phyloP scores from a whole-genome alignment of 2,888 invertebrate genomes.

The Agonopterix heracliana region DNA sequence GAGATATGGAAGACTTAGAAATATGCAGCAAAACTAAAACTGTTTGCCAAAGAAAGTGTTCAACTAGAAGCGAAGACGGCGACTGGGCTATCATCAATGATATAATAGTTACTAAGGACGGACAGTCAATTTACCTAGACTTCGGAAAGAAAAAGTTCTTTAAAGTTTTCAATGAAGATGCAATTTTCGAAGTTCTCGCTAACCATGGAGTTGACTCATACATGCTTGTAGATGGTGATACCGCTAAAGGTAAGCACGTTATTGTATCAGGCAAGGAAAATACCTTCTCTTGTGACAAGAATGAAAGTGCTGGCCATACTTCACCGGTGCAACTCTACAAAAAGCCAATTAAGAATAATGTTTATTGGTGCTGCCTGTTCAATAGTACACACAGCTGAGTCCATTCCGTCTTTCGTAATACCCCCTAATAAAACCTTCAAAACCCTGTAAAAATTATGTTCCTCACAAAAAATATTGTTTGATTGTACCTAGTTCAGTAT shows the following conservation, averaged over 20 bases:
- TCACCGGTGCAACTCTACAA: too few relatives aligned
- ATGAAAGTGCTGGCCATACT: too few relatives aligned
- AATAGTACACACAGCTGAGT: too few relatives aligned
- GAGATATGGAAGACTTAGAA: constrained; percentile 63
- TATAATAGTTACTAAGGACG: constrained; percentile 19
- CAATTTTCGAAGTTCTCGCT: constrained; percentile 64
- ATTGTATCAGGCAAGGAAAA: too few relatives aligned
- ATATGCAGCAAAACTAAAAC: constrained; percentile 30
- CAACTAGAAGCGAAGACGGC: constrained; percentile 30
- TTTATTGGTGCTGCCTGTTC: too few relatives aligned
- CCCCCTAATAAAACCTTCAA: too few relatives aligned
- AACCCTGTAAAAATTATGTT: too few relatives aligned
- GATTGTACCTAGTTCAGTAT: too few relatives aligned
- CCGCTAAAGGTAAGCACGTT: constrained; percentile 78
- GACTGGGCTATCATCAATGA: constrained; percentile 46
- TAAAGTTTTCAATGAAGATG: constrained; percentile 59
- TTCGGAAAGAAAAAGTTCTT: constrained; percentile 62
- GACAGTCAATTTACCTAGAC: constrained; percentile 58
- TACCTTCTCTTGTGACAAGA: too few relatives aligned
- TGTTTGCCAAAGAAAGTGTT: constrained; percentile 43
- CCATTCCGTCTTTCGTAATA: too few relatives aligned
- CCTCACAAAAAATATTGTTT: too few relatives aligned
- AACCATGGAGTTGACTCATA: constrained; percentile 62
- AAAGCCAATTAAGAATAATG: too few relatives aligned
- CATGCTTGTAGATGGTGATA: constrained; percentile 81